phyloP scores from a whole-genome alignment of 2,888 invertebrate genomes.

The Biston betularia region DNA sequence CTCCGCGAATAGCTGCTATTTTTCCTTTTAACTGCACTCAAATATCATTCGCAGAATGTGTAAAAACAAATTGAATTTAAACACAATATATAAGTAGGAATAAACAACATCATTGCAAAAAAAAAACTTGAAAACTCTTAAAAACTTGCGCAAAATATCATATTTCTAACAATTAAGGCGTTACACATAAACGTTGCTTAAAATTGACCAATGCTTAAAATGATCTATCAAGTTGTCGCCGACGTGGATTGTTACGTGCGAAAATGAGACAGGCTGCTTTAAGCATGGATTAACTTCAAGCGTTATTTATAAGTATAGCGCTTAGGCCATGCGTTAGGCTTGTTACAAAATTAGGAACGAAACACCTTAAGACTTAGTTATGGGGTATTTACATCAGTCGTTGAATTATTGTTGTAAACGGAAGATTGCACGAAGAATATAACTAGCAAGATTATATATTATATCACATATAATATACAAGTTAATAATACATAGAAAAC shows the following conservation, averaged over 20 bases:
- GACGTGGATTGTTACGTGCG: no score
- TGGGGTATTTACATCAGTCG: slow-evolving; percentile 25
- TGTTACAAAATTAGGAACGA: slow-evolving; percentile 28
- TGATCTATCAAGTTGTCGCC: no score
- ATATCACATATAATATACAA: not conserved
- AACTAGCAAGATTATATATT: not conserved
- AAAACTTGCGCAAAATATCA: slow-evolving; percentile 17
- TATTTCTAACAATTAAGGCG: slow-evolving; percentile 12
- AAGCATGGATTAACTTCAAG: no score
- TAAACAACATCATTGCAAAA: slow-evolving; percentile 13
- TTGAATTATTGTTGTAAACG: slow-evolving; percentile 1
- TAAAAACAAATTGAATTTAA: slow-evolving; percentile 5
- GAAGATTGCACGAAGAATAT: slow-evolving; percentile 6
- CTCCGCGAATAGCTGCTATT: not conserved
- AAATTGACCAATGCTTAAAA: no score
- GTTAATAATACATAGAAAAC: not conserved
- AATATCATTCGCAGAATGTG: not conserved
- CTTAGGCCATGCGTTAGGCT: slow-evolving; percentile 20
- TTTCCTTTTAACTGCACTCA: not conserved
- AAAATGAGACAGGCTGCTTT: no score
- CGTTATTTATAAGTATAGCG: no score
- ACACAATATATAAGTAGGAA: not conserved
- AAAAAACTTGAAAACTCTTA: slow-evolving; percentile 16
- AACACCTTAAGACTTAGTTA: slow-evolving; percentile 21
- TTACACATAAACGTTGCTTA: no score